Conservation (phyloP, 2,888 invertebrate species). For the Cistogaster globosa region DNA sequence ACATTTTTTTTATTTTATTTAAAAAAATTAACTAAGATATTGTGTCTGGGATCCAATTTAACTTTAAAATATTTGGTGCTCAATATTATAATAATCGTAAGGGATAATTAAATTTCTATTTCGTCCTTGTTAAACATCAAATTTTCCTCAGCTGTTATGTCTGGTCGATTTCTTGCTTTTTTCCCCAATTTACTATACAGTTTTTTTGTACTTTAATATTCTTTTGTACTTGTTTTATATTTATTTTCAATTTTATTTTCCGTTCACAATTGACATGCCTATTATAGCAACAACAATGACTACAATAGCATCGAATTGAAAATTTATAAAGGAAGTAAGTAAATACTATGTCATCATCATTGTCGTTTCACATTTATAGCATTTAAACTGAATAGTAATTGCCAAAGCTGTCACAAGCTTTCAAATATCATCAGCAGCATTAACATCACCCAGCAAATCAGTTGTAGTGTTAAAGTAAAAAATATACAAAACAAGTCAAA, state of each 20-base stretch:
- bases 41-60: too few relatives aligned
- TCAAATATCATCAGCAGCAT: slow-evolving; percentile 65
- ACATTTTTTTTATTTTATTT: too few relatives aligned
- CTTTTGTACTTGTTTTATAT: slow-evolving; percentile 30
- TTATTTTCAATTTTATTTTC: slow-evolving; percentile 20
- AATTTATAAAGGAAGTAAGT: slow-evolving; percentile 70
- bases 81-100: too few relatives aligned
- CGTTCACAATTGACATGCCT: slow-evolving; percentile 64
- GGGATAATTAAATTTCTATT: too few relatives aligned
- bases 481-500: slow-evolving; percentile 6
- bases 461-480: slow-evolving; percentile 4
- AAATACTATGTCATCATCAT: slow-evolving; percentile 70
- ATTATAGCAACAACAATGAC: slow-evolving; percentile 19
- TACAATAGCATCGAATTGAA: slow-evolving; percentile 40
- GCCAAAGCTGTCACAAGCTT: slow-evolving; percentile 71
- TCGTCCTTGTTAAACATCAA: too few relatives aligned
- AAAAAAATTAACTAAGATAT: too few relatives aligned
- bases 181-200: not conserved
- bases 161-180: slow-evolving; percentile 42
- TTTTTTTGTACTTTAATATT: not conserved
- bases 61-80: too few relatives aligned
- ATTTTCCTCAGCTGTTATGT: slow-evolving; percentile 49
- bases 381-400: slow-evolving; percentile 69
- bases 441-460: slow-evolving; percentile 39
- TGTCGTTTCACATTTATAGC: slow-evolving; percentile 68